Evolutionary conservation across 2,888 invertebrate genomes (phyloP).

Genomic region (Sphecodes monilicornis): DNA sequence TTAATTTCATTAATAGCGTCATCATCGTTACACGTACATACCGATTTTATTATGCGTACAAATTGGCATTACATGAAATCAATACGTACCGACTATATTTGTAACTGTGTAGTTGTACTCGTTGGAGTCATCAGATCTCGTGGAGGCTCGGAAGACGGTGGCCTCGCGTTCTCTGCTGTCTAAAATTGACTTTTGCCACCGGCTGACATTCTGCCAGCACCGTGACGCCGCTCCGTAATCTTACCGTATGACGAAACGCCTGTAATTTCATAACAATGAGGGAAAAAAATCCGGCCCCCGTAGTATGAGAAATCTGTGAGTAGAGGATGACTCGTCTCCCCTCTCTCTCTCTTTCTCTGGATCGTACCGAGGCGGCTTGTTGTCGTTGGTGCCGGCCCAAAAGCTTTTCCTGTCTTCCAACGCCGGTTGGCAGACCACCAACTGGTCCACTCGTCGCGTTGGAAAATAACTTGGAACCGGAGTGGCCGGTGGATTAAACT

Average conservation of each 20-base stretch:
- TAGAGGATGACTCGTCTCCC: neutral
- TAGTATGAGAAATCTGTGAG: neutral
- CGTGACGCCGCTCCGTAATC: conserved; percentile 60
- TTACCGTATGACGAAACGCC: conserved; percentile 63
- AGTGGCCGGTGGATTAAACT: conserved; percentile 23
- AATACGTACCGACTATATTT: neutral
- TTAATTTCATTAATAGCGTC: no score
- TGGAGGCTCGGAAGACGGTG: neutral
- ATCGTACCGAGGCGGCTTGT: conserved; percentile 44
- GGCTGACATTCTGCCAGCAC: conserved; percentile 49
- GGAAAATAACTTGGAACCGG: conserved; percentile 71
- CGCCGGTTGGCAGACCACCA: conserved; percentile 65
- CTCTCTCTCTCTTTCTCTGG: neutral
- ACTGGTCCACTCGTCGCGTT: conserved; percentile 56
- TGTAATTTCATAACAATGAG: conserved; percentile 74
- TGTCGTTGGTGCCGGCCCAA: conserved; percentile 75
- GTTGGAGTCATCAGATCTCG: neutral
- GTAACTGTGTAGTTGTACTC: neutral
- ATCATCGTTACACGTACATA: no score
- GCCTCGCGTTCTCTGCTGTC: conserved; percentile 44
- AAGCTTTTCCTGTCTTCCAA: conserved; percentile 69
- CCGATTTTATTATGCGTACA: neutral
- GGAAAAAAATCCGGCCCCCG: conserved; percentile 52
- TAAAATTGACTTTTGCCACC: conserved; percentile 56
- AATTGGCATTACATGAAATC: neutral